These are phyloP conservation scores for Rhabdophis nuchalis DNA, from an alignment of 2,797 vertebrate species.

Conservation along the genomic window DNA sequence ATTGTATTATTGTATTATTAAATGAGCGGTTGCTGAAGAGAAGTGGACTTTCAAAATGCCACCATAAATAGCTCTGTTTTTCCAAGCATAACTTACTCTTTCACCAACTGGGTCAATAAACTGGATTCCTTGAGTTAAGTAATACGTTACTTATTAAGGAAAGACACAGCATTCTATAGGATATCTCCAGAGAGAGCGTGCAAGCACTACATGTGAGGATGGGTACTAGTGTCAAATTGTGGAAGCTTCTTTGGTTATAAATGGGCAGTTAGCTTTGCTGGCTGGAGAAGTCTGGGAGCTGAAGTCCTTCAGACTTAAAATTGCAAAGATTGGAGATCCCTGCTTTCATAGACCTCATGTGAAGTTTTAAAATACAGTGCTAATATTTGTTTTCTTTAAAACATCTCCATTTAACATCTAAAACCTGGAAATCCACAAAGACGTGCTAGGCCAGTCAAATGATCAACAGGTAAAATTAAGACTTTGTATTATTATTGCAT, in stretches of 20 bases:
- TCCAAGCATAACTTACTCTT: background rate
- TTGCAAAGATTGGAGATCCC: no score
- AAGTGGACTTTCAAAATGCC: background rate
- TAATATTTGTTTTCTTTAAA: background rate
- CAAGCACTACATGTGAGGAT: conserved; percentile 27
- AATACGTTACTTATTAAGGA: conserved; percentile 51
- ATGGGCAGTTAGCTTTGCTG: conserved; percentile 51
- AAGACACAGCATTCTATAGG: conserved; percentile 49
- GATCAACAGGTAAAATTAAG: background rate
- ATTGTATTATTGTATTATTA: no score
- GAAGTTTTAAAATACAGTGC: no score
- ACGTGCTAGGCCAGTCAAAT: background rate
- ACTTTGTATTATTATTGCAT: background rate
- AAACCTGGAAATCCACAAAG: background rate
- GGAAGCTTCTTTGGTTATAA: conserved; percentile 54
- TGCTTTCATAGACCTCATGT: background rate
- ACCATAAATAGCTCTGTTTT: background rate
- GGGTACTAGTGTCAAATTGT: conserved; percentile 57
- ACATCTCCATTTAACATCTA: background rate
- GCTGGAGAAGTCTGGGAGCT: no score
- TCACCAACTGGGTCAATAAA: background rate
- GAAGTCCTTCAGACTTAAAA: no score
- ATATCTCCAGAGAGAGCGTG: conserved; percentile 49
- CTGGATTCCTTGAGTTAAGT: conserved; percentile 30
- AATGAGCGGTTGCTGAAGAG: background rate